Percentiles rank a stretch among this genome's conserved stretches.
Conservation (phyloP, 2,888 invertebrate genomes). For the Leucania comma region DNA sequence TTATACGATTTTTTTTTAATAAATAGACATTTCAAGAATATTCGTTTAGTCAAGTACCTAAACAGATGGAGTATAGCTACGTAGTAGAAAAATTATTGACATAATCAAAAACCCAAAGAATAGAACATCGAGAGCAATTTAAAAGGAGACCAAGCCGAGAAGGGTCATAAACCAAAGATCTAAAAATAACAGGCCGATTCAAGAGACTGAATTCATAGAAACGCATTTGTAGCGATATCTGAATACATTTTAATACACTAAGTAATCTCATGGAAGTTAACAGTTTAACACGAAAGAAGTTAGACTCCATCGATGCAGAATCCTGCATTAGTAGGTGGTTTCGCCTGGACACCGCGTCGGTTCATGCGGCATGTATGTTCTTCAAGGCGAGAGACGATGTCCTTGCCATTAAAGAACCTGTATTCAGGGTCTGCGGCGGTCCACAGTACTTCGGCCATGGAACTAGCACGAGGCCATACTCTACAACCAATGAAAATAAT, state of each 20-base stretch:
- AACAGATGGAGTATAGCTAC: too few species aligned
- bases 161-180: background rate
- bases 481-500: conserved; percentile 50
- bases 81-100: background rate
- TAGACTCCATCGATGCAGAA: conserved; percentile 74
- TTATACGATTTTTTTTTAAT: too few species aligned
- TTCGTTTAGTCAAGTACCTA: too few species aligned
- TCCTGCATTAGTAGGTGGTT: conserved; percentile 93
- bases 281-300: conserved; percentile 4
- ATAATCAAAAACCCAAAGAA: conserved; percentile 9
- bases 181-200: conserved; percentile 8
- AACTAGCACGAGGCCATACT: conserved; percentile 10
- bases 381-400: conserved; percentile 75
- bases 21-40: too few species aligned
- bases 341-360: conserved; percentile 92
- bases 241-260: conserved; percentile 20
- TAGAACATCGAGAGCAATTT: background rate
- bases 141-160: background rate
- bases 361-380: conserved; percentile 92
- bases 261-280: conserved; percentile 13
- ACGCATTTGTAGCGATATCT: conserved; percentile 2
- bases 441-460: conserved; percentile 4
- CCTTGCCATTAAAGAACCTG: conserved; percentile 58
- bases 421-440: conserved; percentile 19
- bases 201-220: background rate